Evolutionary conservation across 1,140 invertebrate genomes (phyloP), one percentile per base, ranked within the genome.

Genomic region (Rhagoletis pomonella): DNA sequence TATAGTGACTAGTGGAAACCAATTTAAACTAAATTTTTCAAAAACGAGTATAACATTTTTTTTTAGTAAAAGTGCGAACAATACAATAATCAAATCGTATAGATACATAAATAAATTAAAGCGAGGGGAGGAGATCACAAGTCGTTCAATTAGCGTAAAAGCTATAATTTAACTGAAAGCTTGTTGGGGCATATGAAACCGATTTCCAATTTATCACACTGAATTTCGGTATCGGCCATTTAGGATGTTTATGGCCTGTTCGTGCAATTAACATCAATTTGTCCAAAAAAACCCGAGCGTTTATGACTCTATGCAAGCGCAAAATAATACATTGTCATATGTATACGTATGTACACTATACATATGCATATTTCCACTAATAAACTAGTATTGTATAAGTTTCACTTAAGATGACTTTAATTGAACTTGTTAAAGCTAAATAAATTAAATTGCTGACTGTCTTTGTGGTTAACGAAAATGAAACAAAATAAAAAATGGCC

Each of bases 111-210:
- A 55, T 55, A 55, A 7, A 62, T 17, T 14, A 14, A 62, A 62
- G n/a, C 60, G 12, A 62, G 60, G 12, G 4, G 29, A 5, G 1
- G 17, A 81, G 44, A 81, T 29, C 44, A 58, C 10, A 81, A 55
- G 17, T 14, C 10, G 47, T 81, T 81, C 73, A 81, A 81, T 81
- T 81, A 81, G 73, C 73, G 67, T 58, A 81, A 50, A 81, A 55
- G 44, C 44, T 81, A 81, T 81, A 81, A 81, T 81, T 81, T 81
- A 81, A 81, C 73, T 81, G 5, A 81, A 81, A 81, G 73, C 73
- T 81, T 81, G 50, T 81, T 81, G 50, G 73, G 2, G 73, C 47
- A 58, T 42, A 81, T 47, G 10, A 81, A 81, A 81, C 7, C 73
- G 73, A 81, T 81, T 81, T 81, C 73, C 73, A 81, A 55, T 81